phyloP scores from a whole-genome alignment of 2,113 vertebrate species.

The Poeciliopsis turrubarensis region DNA sequence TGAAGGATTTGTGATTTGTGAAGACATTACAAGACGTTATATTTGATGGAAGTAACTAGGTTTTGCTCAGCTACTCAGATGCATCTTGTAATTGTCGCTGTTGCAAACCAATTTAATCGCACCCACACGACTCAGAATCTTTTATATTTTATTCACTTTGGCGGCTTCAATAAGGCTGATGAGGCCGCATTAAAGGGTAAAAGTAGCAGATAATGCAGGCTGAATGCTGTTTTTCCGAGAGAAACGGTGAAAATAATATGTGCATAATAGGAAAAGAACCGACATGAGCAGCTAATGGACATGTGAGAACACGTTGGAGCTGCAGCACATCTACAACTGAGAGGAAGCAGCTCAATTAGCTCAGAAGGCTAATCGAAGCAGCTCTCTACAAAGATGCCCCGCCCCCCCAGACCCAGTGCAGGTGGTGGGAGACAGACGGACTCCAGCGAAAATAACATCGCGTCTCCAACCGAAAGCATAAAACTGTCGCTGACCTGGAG shows the following conservation, averaged over 20 bases:
- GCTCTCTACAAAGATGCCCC: too few species aligned
- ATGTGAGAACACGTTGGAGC: not conserved
- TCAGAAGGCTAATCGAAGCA: too few species aligned
- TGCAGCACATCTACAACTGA: not conserved
- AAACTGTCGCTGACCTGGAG: too few species aligned
- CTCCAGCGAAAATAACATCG: too few species aligned
- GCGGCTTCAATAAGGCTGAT: slow-evolving; percentile 34
- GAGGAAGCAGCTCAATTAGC: too few species aligned
- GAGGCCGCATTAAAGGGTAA: slow-evolving; percentile 40
- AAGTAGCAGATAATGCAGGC: slow-evolving; percentile 24
- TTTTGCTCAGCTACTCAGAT: slow-evolving; percentile 23
- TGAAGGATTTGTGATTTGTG: slow-evolving; percentile 30
- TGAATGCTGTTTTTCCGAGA: not conserved
- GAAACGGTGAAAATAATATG: slow-evolving; percentile 17
- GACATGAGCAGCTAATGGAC: not conserved
- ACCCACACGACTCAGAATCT: slow-evolving; percentile 14
- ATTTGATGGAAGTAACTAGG: slow-evolving; percentile 28
- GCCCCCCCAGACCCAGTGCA: too few species aligned
- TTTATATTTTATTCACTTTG: slow-evolving; percentile 28
- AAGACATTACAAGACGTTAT: slow-evolving; percentile 37
- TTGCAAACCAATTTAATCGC: not conserved
- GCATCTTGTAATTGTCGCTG: slow-evolving; percentile 9
- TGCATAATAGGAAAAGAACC: not conserved
- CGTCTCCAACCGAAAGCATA: too few species aligned
- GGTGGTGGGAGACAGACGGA: too few species aligned